Evolutionary conservation across 2,797 vertebrate species (phyloP), one percentile per base, ranked within the genome.

Genomic region (Synanceia verrucosa): DNA sequence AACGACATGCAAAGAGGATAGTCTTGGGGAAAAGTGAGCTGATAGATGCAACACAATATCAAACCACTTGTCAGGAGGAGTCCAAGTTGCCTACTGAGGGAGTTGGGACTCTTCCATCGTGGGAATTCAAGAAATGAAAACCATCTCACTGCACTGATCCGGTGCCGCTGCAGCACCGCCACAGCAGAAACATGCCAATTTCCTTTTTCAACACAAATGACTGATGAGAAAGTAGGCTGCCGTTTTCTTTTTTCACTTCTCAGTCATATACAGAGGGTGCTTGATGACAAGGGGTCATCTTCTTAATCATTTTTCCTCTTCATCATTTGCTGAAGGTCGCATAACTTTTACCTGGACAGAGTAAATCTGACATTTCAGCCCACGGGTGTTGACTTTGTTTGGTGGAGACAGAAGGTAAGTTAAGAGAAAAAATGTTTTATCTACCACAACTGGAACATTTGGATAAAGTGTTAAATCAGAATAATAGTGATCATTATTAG

Each of bases 121-220:
- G 74, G 86, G 83, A 85, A 87, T 81, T 72, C 56, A 57, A 81
- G 82, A 76, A 64, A 86, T 80, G 80, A 84, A 67, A 84, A 83
- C 67, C 78, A 78, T 74, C 74, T 71, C 61, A 9, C 10, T 51
- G 82, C 70, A 19, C 85, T 80, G 76, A 73, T 26, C 44, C 21
- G 2, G 52, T 76, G 78, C 79, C 52, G 33, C 66, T 18, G 31
- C 82, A 60, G 78, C 67, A 9, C 19, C 44, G 36, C 44, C 78
- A 51, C 18, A 19, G 53, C 62, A 76, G 57, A 73, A 70, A 85
- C 60, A 39, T 82, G 76, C 70, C 79, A 82, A 31, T 80, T 79
- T 83, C 21, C 26, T 78, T 85, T 85, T 68, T 73, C 76, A 83
- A 67, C 76, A 76, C 79, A 73, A 76, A 75, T 77, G 75, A 77